phyloP scores from a whole-genome alignment of 2,888 invertebrate genomes.

The Unio delphinus region DNA sequence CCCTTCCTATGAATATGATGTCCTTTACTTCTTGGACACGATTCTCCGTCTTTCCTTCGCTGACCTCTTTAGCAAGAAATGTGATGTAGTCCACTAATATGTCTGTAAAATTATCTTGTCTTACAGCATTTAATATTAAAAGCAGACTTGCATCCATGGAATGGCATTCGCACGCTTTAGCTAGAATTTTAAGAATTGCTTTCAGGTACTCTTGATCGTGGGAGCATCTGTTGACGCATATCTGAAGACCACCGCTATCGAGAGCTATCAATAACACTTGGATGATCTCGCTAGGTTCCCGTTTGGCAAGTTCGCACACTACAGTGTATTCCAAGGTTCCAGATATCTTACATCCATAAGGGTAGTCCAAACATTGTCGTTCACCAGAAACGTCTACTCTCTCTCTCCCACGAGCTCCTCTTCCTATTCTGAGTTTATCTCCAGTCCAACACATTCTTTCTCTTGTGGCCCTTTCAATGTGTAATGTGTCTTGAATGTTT shows the following conservation, averaged over 20 bases:
- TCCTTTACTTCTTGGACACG: constrained; percentile 21
- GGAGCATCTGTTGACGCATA: constrained; percentile 6
- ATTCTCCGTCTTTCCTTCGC: not conserved
- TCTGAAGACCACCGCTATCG: constrained; percentile 10
- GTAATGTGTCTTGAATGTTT: too few relatives aligned
- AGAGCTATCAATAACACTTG: constrained; percentile 10
- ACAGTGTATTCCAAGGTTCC: too few relatives aligned
- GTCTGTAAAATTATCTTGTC: constrained; percentile 21
- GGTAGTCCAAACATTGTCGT: too few relatives aligned
- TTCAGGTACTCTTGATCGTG: constrained; percentile 7
- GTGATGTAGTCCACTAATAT: constrained; percentile 16
- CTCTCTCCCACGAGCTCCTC: too few relatives aligned
- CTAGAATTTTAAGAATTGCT: constrained; percentile 17
- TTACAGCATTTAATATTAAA: constrained; percentile 17
- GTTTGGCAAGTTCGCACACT: constrained; percentile 5
- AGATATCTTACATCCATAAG: too few relatives aligned
- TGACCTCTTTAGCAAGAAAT: not conserved
- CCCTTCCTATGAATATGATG: constrained; percentile 21
- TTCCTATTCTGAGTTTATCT: too few relatives aligned
- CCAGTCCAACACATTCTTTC: too few relatives aligned
- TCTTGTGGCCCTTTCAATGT: too few relatives aligned
- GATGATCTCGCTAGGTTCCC: constrained; percentile 13
- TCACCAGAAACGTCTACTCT: too few relatives aligned
- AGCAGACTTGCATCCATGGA: constrained; percentile 19
- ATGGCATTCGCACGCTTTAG: constrained; percentile 28